phyloP scores from a whole-genome alignment of 2,797 vertebrate species.

The Sebastes minor region DNA sequence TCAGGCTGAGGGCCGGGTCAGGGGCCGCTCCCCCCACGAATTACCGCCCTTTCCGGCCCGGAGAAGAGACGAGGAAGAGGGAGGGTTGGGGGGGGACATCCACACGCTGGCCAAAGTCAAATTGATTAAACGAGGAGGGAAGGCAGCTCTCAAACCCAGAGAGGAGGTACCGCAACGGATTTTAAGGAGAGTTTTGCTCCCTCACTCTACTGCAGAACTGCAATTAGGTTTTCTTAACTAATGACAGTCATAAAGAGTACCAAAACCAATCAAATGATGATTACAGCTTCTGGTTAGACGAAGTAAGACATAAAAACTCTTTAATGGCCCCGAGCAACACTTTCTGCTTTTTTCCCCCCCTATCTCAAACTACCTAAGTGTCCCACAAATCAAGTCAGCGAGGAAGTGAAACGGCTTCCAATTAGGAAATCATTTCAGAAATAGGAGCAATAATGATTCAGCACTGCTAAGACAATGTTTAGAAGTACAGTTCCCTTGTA shows the following conservation, averaged over 20 bases:
- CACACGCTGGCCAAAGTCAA: constrained; percentile 78
- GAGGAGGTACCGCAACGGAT: constrained; percentile 34
- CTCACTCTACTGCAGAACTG: constrained; percentile 17
- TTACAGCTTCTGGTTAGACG: constrained; percentile 71
- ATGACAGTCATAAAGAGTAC: constrained; percentile 68
- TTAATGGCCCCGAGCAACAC: constrained; percentile 63
- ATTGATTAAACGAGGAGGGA: constrained; percentile 77
- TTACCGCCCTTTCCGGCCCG: constrained; percentile 64
- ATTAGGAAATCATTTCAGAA: constrained; percentile 67
- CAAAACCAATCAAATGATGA: constrained; percentile 79
- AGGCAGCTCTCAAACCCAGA: constrained; percentile 24
- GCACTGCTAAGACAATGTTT: constrained; percentile 31
- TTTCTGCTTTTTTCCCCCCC: constrained; percentile 37
- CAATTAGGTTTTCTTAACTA: constrained; percentile 64
- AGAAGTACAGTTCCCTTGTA: neutral
- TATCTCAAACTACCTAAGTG: constrained; percentile 54
- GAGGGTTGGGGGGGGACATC: neutral
- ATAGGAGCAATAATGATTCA: constrained; percentile 55
- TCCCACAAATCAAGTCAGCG: constrained; percentile 67
- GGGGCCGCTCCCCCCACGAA: constrained; percentile 73
- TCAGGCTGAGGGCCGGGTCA: constrained; percentile 79
- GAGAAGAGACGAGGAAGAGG: constrained; percentile 24
- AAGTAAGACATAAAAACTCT: constrained; percentile 65
- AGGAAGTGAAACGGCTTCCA: constrained; percentile 60
- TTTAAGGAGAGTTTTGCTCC: constrained; percentile 56